Evolutionary conservation across 2,113 vertebrate genomes (phyloP), one percentile per base, ranked within the genome.

Genomic region (Amphiprion ocellaris): DNA sequence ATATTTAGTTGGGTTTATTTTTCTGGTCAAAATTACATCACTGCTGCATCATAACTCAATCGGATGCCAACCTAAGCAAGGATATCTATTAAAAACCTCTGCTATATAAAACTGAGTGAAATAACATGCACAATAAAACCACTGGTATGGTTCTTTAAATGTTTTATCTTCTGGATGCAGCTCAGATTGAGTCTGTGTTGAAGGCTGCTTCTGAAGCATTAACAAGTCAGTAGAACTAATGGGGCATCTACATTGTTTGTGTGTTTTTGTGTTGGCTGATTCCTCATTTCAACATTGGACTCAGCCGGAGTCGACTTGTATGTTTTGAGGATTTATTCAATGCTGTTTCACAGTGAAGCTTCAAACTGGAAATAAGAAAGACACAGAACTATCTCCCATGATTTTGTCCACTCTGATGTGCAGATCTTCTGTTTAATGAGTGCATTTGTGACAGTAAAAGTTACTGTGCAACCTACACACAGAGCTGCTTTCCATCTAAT

Each of bases 41-140:
- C 68, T 41, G 52, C 44, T 3, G 19, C n/a, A 46, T 75, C 44
- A 59, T 77, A 74, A 87, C 52, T 53, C 61, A 37, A 64, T 66
- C 28, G 15, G 58, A 53, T 82, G 74, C 52, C 72, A 80, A 17
- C 59, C 65, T n/a, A 44, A 54, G 37, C 14, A 24, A 12, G 54
- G 53, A 83, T 85, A 74, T 61, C 61, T 79, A 60, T 69, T 69
- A 77, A 83, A 81, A 79, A 46, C 47, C 26, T 14, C 24, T 10
- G 2, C 37, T 33, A 58, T 58, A n/a, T 49, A 77, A 69, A 50
- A 11, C 12, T 12, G 41, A 16, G 1, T 1, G 41, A 59, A 4
- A 21, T 46, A 17, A 54, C 16, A 5, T 9, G 49, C 16, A 69
- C 12, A 33, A 66, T 46, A 77, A 74, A 82, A 77, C 66, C 62